phyloP scores from a whole-genome alignment of 1,140 invertebrate species.

The Calephelis nemesis region DNA sequence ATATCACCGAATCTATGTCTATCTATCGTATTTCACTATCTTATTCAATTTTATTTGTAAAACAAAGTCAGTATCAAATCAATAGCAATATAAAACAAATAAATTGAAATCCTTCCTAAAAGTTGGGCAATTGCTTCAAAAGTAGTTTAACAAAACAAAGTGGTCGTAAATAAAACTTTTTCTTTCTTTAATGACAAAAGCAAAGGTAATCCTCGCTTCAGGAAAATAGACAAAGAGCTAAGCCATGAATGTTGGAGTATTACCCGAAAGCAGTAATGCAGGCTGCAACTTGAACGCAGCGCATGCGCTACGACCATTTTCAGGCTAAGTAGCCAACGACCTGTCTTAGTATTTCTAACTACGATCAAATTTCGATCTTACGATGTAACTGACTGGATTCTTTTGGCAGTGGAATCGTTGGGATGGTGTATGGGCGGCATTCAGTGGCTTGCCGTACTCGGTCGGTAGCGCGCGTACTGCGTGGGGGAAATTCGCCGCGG shows the following conservation, averaged over 20 bases:
- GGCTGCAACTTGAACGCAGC: slow-evolving; percentile 62
- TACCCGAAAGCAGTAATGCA: slow-evolving; percentile 49
- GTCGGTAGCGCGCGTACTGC: slow-evolving; percentile 37
- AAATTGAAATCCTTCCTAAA: neutral
- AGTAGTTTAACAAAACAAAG: neutral
- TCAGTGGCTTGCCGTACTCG: slow-evolving; percentile 50
- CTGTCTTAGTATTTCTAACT: slow-evolving; percentile 66
- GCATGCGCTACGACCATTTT: slow-evolving; percentile 57
- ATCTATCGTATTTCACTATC: no score
- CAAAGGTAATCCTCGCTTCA: slow-evolving; percentile 1
- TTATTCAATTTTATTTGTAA: no score
- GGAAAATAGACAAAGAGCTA: slow-evolving; percentile 18
- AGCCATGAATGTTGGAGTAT: slow-evolving; percentile 18
- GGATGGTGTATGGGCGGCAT: slow-evolving; percentile 28
- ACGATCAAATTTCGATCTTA: slow-evolving; percentile 77
- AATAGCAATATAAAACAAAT: neutral
- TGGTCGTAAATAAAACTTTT: slow-evolving; percentile 14
- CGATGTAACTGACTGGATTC: slow-evolving; percentile 65
- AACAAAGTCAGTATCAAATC: neutral
- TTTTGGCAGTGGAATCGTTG: slow-evolving; percentile 46
- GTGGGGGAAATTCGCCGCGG: slow-evolving; percentile 21
- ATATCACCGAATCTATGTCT: no score
- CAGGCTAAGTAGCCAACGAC: slow-evolving; percentile 61
- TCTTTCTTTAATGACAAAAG: slow-evolving; percentile 8
- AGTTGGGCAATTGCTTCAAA: neutral